Conservation (phyloP, 2,113 vertebrate genomes). For the Symphodus melops region DNA sequence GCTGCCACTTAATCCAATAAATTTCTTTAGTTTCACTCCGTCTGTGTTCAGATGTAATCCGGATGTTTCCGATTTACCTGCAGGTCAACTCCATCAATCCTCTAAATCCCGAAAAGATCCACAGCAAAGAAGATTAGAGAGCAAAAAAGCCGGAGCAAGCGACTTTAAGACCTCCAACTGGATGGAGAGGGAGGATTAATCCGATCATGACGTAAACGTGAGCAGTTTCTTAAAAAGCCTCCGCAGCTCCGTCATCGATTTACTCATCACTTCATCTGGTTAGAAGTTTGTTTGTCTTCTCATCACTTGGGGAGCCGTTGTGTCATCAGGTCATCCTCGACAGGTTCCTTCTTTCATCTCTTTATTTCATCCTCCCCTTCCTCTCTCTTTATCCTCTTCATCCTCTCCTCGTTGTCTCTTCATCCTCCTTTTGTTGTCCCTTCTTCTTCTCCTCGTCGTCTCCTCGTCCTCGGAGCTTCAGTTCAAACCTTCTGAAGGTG, state of each 20-base stretch:
- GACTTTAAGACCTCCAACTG: background rate
- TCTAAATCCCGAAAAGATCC: constrained; percentile 34
- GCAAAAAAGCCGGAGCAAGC: background rate
- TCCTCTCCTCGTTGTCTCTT: no score
- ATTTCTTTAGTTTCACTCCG: constrained; percentile 25
- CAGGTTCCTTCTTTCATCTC: background rate
- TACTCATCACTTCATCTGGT: background rate
- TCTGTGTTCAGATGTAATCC: constrained; percentile 43
- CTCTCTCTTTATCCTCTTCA: no score
- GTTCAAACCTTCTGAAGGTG: no score
- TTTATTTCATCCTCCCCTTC: background rate
- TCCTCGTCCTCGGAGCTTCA: no score
- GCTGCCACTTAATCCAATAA: constrained; percentile 38
- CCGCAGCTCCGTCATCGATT: no score
- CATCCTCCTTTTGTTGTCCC: no score
- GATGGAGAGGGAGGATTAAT: background rate
- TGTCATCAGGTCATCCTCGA: no score
- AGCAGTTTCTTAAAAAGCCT: background rate
- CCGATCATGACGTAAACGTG: background rate
- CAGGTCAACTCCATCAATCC: constrained; percentile 28
- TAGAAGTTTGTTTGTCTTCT: no score
- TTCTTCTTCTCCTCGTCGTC: no score
- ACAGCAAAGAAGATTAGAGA: constrained; percentile 34
- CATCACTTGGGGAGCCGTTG: no score
- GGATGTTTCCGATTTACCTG: constrained; percentile 52